Base-by-base conservation (phyloP, 2,888 invertebrate species). In the Tuta absoluta region DNA sequence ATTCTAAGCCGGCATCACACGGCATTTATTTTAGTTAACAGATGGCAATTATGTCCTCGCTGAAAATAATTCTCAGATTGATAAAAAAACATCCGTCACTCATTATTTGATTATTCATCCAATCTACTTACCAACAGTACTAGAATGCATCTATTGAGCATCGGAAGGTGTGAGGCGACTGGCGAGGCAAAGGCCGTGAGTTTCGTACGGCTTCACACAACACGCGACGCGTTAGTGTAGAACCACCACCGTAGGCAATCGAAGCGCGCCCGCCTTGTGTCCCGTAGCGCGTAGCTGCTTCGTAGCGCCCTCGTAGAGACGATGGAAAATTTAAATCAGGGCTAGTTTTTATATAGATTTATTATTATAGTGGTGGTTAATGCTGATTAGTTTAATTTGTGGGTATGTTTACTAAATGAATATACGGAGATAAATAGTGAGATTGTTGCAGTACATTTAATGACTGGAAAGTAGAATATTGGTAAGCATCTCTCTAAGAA, bases 161-260 rank as follows among this genome's bases (percentile, higher is more conserved):
- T 14, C 12, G 41, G 37, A 11, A 37, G 37, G 45, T 45, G 45
- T 45, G 45, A 45, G 45, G n/a, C n/a, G 17, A 7, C 12, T 14
- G 38, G 14, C 41, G 41, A 41, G 41, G 41, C 41, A 41, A 41
- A n/a, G 45, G 45, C 45, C 45, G 45, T 17, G 45, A 17, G 45
- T 17, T 45, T 41, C 2, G 17, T 45, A 45, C n/a, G 45, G 45
- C 45, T 45, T 45, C 45, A 2, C 45, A 17, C 41, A 14, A 41
- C 41, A 17, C 17, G n/a, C 41, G 11, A 41, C 41, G 45, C 17
- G n/a, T 45, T 1, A n/a, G 45, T 33, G 17, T 17, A 45, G 45
- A n/a, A 4, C 45, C n/a, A n/a, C 17, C n/a, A 1, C 5, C 45
- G 45, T 45, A 45, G 45, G 17, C 45, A n/a, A 17, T n/a, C 45